Evolutionary conservation across 2,797 vertebrate genomes (phyloP).

Genomic region (Xenentodon cancila): DNA sequence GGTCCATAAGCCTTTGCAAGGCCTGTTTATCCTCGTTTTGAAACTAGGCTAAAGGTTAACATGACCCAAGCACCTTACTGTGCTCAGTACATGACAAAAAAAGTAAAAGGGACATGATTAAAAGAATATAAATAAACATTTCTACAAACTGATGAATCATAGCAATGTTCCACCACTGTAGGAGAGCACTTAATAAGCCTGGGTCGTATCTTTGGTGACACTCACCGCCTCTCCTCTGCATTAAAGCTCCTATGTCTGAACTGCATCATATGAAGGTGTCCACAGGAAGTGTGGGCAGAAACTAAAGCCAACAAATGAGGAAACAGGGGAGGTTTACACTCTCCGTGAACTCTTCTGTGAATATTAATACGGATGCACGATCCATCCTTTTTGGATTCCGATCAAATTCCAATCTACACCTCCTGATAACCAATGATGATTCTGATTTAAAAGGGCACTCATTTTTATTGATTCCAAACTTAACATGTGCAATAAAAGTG

Average conservation of each 20-base stretch:
- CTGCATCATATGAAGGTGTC: no score
- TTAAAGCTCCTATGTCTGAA: constrained; percentile 10
- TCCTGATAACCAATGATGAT: no score
- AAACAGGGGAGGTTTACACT: no score
- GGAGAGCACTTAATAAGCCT: constrained; percentile 14
- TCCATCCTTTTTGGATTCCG: no score
- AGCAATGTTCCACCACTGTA: background rate
- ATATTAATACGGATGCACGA: no score
- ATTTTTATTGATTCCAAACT: no score
- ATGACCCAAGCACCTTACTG: background rate
- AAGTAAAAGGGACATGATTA: background rate
- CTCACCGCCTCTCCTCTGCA: constrained; percentile 1
- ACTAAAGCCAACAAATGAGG: no score
- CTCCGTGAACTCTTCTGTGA: no score
- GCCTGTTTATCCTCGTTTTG: constrained; percentile 18
- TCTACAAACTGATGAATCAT: background rate
- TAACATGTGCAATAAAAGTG: no score
- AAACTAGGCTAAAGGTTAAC: constrained; percentile 34
- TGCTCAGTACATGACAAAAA: background rate
- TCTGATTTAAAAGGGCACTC: no score
- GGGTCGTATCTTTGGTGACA: constrained; percentile 7
- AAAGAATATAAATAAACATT: constrained; percentile 8
- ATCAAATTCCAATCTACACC: no score
- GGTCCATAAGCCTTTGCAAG: constrained; percentile 19
- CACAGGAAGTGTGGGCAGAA: no score